Conservation (phyloP, 2,113 vertebrate species). For the Balaeniceps rex region DNA sequence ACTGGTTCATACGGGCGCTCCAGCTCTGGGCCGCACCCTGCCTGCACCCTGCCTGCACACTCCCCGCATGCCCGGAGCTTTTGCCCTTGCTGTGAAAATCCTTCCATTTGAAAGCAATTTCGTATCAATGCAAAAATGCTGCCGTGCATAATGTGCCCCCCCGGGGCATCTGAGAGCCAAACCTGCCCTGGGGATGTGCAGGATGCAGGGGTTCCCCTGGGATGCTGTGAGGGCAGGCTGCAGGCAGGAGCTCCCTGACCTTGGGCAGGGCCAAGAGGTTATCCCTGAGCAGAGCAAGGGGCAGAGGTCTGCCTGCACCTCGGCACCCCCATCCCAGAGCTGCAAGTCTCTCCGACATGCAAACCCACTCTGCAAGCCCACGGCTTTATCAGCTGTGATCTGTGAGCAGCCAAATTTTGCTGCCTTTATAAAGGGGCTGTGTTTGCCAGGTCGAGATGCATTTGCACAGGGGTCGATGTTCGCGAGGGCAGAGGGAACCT, state of each 20-base stretch:
- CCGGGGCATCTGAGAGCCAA: neutral
- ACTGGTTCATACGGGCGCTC: neutral
- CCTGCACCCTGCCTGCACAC: neutral
- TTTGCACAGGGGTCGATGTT: neutral
- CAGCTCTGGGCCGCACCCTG: neutral
- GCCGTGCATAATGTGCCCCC: neutral
- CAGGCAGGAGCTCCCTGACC: neutral
- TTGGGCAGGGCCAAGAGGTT: neutral
- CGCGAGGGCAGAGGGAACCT: neutral
- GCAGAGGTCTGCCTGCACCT: neutral
- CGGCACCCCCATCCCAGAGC: neutral
- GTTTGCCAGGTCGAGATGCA: neutral
- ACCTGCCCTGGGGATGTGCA: neutral
- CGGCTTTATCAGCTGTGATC: rapidly evolving
- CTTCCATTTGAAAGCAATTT: neutral
- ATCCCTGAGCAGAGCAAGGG: neutral
- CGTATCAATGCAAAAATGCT: neutral
- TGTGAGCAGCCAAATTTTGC: neutral
- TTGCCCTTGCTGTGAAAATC: neutral
- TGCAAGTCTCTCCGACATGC: neutral
- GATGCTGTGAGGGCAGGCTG: neutral
- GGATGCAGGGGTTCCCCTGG: neutral
- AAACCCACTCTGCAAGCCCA: neutral
- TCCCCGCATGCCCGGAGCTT: neutral
- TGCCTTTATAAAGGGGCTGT: neutral